Evolutionary conservation across 2,888 invertebrate species (phyloP).

Genomic region (Diarsia dahlii): DNA sequence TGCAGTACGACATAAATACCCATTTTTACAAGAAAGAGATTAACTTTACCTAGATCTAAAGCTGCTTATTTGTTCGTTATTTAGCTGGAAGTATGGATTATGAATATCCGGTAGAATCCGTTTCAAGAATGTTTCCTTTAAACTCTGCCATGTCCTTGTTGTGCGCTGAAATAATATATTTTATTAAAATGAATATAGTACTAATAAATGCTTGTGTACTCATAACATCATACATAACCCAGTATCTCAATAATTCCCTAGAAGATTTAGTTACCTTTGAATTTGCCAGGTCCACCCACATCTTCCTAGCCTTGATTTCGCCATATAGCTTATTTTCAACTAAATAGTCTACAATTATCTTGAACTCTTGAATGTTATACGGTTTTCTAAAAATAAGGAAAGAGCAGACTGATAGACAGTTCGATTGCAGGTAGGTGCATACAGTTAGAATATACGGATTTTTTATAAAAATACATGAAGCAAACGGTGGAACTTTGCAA

Average conservation of each 20-base stretch:
- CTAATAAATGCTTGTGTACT: not conserved
- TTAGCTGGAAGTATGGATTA: slow-evolving; percentile 85
- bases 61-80: slow-evolving; percentile 79
- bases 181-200: not conserved
- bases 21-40: not conserved
- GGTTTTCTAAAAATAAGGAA: slow-evolving; percentile 75
- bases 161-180: slow-evolving; percentile 75
- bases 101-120: slow-evolving; percentile 86
- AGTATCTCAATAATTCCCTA: not conserved
- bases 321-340: slow-evolving; percentile 77
- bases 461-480: slow-evolving; percentile 21
- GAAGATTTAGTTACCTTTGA: slow-evolving; percentile 74
- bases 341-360: slow-evolving; percentile 84
- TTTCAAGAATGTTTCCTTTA: slow-evolving; percentile 88
- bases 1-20: not conserved
- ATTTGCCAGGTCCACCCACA: slow-evolving; percentile 86
- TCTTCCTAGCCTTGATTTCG: slow-evolving; percentile 83
- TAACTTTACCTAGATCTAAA: slow-evolving; percentile 80
- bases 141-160: slow-evolving; percentile 87
- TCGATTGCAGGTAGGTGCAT: slow-evolving; percentile 19
- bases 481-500: not conserved
- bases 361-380: slow-evolving; percentile 85
- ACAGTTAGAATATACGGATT: not conserved
- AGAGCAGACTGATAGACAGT: not conserved
- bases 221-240: not conserved